A percentile compares a stretch with the other conserved stretches of the same genome.
Evolutionary conservation across 1,140 invertebrate species (phyloP).

Genomic region (Dreissena polymorpha): DNA sequence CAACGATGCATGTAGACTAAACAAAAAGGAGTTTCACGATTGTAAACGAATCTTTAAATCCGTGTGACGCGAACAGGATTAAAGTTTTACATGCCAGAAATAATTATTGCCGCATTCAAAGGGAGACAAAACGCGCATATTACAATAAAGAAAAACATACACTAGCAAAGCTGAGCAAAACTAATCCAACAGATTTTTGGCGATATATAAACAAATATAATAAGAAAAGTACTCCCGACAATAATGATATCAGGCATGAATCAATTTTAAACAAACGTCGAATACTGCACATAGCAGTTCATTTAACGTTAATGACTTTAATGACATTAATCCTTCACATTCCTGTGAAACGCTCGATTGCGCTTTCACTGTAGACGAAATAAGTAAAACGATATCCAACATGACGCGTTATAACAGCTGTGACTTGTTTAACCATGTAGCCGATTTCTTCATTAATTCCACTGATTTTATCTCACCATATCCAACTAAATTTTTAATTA

Average conservation of each 20-base stretch:
- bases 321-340: no score
- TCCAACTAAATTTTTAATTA: background rate
- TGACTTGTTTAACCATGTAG: no score
- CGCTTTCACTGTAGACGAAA: background rate
- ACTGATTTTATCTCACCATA: no score
- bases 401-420: background rate
- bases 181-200: conserved; percentile 19
- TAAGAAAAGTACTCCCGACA: background rate
- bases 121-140: conserved; percentile 3
- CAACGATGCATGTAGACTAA: background rate
- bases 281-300: background rate
- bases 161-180: background rate
- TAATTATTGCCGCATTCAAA: background rate
- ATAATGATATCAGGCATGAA: background rate
- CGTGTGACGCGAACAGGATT: background rate
- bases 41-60: background rate
- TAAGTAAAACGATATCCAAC: background rate
- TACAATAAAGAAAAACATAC: conserved; percentile 16
- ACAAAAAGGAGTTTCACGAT: background rate
- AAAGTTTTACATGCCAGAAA: conserved; percentile 8
- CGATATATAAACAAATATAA: conserved; percentile 26
- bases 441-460: no score
- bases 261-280: background rate
- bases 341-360: no score
- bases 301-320: background rate